These are phyloP conservation scores for Carassius gibelio DNA, from an alignment of 2,113 vertebrate genomes.

Conservation along the genomic window DNA sequence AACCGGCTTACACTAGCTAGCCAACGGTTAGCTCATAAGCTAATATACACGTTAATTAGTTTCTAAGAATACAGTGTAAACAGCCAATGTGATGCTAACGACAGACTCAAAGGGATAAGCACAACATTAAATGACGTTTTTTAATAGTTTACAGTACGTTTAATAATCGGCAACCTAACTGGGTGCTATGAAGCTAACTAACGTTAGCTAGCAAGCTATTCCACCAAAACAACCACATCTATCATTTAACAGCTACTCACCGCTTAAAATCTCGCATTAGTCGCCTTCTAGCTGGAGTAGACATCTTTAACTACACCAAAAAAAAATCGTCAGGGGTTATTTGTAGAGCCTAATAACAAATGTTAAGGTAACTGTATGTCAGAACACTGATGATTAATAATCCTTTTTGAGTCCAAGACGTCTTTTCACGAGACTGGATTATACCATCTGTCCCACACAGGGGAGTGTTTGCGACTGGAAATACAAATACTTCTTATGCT, in stretches of 20 bases:
- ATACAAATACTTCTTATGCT: neutral
- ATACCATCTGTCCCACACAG: neutral
- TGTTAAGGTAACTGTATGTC: neutral
- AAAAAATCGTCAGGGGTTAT: constrained; percentile 20
- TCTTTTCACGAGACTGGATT: constrained; percentile 20
- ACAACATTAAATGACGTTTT: neutral
- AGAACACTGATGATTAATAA: constrained; percentile 5
- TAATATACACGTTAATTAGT: neutral
- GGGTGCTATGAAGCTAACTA: neutral
- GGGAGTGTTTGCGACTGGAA: neutral
- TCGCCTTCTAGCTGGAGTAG: constrained; percentile 91
- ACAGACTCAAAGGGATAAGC: neutral
- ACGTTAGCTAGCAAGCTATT: constrained; percentile 19
- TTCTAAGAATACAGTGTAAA: neutral
- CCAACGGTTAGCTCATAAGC: neutral
- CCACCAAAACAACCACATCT: constrained; percentile 30
- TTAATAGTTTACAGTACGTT: neutral
- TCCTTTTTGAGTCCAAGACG: constrained; percentile 28
- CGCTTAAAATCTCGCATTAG: constrained; percentile 97
- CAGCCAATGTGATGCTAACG: neutral
- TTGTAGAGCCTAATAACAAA: constrained; percentile 30
- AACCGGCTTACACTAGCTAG: constrained; percentile 8
- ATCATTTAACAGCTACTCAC: constrained; percentile 68
- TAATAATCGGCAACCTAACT: neutral
- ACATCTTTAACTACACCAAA: constrained; percentile 75